Evolutionary conservation across 2,113 vertebrate genomes (phyloP).

Genomic region (Pollimyrus isidori): DNA sequence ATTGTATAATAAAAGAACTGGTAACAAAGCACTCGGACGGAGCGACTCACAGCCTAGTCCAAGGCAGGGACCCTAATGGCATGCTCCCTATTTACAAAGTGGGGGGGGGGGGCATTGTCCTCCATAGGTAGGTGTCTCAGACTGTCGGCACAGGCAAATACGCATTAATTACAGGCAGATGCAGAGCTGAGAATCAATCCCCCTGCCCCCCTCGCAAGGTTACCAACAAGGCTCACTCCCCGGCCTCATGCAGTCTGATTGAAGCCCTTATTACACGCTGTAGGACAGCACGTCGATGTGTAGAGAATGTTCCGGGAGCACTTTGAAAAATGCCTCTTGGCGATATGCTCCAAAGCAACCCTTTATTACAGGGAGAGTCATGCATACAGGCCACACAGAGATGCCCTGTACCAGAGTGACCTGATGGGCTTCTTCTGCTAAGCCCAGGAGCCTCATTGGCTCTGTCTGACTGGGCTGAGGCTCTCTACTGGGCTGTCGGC

Average conservation of each 20-base stretch:
- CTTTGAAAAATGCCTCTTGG: not conserved
- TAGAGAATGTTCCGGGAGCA: not conserved
- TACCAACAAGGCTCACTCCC: not conserved
- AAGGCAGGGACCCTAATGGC: not conserved
- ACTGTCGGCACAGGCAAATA: not conserved
- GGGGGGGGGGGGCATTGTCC: not conserved
- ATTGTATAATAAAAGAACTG: not conserved
- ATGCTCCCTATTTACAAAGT: constrained; percentile 2
- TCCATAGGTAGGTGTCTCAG: not conserved
- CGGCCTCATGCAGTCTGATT: constrained; percentile 8
- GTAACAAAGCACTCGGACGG: not conserved
- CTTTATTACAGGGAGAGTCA: not conserved
- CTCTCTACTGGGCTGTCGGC: too few relatives aligned
- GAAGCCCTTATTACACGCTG: constrained; percentile 25
- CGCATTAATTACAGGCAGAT: constrained; percentile 6
- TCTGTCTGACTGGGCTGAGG: not conserved
- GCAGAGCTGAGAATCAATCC: not conserved
- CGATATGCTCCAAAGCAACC: not conserved
- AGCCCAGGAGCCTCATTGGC: not conserved
- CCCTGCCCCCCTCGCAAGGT: constrained; percentile 22
- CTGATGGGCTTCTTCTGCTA: not conserved
- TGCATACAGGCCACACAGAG: not conserved
- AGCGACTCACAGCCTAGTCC: not conserved
- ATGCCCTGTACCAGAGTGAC: not conserved
- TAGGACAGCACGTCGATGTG: not conserved